A percentile compares a stretch with the other conserved stretches of the same genome.
Conservation (phyloP, 2,888 invertebrate species). For the Acanthopleura granulata region DNA sequence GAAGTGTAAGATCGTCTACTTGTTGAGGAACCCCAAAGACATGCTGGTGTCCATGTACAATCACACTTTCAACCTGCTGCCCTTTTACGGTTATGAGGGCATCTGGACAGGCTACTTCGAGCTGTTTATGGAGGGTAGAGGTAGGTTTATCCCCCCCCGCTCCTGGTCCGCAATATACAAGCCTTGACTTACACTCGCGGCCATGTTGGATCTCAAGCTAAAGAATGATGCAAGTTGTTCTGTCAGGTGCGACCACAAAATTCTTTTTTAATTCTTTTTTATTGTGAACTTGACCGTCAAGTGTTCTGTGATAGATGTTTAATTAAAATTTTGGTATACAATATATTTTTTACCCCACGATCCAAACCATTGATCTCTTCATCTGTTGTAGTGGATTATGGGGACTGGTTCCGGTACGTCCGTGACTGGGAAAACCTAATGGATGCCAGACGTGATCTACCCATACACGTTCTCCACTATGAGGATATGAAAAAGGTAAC, state of each 20-base stretch:
- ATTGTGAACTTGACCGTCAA: too few species aligned
- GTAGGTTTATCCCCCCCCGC: slow-evolving; percentile 9
- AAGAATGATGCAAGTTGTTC: too few species aligned
- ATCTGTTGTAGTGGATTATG: slow-evolving; percentile 15
- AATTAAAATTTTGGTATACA: too few species aligned
- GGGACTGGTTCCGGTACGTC: slow-evolving; percentile 5
- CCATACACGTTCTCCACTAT: slow-evolving; percentile 10
- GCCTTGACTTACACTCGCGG: too few species aligned
- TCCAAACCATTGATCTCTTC: not conserved
- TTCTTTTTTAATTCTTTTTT: too few species aligned
- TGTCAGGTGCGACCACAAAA: too few species aligned
- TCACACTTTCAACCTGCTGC: slow-evolving; percentile 41
- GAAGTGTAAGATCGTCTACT: slow-evolving; percentile 43
- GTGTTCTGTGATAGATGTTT: too few species aligned
- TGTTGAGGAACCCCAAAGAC: slow-evolving; percentile 48
- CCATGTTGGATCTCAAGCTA: too few species aligned
- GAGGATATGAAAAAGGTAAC: slow-evolving; percentile 19
- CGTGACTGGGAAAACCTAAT: slow-evolving; percentile 3
- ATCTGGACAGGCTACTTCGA: slow-evolving; percentile 26
- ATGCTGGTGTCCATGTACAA: slow-evolving; percentile 47
- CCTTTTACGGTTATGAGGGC: slow-evolving; percentile 26
- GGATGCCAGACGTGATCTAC: not conserved
- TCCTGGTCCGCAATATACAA: too few species aligned
- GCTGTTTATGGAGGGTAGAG: slow-evolving; percentile 27
- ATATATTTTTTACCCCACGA: not conserved